Percentiles rank a stretch among this genome's conserved stretches.
Conservation (phyloP, 2,888 invertebrate genomes). For the Apantesis nais region DNA sequence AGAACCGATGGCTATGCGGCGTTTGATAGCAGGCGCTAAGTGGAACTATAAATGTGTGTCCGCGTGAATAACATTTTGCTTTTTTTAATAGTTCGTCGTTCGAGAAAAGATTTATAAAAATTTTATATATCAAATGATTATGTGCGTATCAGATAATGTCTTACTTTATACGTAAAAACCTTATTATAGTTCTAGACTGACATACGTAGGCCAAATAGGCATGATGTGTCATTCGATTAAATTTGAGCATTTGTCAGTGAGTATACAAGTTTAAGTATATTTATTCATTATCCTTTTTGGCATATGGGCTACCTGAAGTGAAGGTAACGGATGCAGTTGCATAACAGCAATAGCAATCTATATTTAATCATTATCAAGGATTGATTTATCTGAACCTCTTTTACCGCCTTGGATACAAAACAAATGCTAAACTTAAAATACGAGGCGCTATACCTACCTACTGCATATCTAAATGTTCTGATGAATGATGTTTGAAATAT, state of each 20-base stretch:
- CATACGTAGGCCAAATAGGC: not conserved
- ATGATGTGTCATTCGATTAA: not conserved
- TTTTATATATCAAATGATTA: not conserved
- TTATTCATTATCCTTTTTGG: not conserved
- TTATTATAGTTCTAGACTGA: not conserved
- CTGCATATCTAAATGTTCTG: too few relatives aligned
- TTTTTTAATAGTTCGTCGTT: not conserved
- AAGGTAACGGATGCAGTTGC: not conserved
- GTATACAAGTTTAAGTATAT: not conserved
- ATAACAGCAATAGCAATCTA: not conserved
- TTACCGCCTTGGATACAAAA: not conserved
- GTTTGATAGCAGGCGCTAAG: conserved; percentile 82
- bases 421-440: not conserved
- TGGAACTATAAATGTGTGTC: conserved; percentile 60
- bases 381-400: not conserved
- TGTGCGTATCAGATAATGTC: not conserved
- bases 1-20: conserved; percentile 75
- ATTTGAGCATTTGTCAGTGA: not conserved
- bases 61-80: conserved; percentile 10
- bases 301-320: not conserved
- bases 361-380: not conserved
- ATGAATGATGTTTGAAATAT: not conserved
- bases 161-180: not conserved
- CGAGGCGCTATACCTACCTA: too few relatives aligned
- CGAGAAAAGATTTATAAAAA: not conserved